phyloP scores from a whole-genome alignment of 2,113 vertebrate genomes.

The Abramis brama region DNA sequence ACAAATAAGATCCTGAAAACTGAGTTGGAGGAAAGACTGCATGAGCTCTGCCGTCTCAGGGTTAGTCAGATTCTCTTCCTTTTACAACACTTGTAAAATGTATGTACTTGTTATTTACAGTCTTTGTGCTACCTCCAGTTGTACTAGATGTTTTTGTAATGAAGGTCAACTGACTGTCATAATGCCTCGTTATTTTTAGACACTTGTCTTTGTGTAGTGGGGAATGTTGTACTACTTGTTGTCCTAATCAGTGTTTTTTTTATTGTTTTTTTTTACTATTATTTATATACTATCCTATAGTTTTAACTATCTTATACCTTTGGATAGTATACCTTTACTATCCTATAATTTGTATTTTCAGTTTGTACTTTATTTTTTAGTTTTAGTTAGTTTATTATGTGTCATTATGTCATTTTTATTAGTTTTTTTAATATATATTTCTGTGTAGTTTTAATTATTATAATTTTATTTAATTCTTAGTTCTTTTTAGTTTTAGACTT shows the following conservation, averaged over 20 bases:
- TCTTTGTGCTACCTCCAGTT: background rate
- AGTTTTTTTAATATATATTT: background rate
- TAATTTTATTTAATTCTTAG: background rate
- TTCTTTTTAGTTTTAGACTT: background rate
- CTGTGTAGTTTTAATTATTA: background rate
- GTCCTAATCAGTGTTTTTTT: background rate
- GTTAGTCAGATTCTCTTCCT: slow-evolving; percentile 54
- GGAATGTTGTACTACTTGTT: slow-evolving; percentile 17
- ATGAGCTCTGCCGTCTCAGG: slow-evolving; percentile 60
- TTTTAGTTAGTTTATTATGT: background rate
- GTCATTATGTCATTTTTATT: background rate
- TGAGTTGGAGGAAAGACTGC: slow-evolving; percentile 55
- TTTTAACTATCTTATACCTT: background rate
- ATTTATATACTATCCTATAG: background rate
- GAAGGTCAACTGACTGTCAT: background rate
- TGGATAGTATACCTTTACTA: no score
- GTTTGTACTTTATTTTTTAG: background rate
- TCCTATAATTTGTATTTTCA: background rate
- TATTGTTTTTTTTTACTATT: no score
- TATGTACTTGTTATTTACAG: background rate
- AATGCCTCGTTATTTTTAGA: background rate
- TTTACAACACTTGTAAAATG: background rate
- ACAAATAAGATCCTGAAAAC: slow-evolving; percentile 61
- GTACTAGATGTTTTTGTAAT: background rate
- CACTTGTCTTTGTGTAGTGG: background rate